Percentiles rank a stretch among this genome's conserved stretches.
phyloP scores from a whole-genome alignment of 92 coral and sea anemone species.

The Heteractis magnifica region DNA sequence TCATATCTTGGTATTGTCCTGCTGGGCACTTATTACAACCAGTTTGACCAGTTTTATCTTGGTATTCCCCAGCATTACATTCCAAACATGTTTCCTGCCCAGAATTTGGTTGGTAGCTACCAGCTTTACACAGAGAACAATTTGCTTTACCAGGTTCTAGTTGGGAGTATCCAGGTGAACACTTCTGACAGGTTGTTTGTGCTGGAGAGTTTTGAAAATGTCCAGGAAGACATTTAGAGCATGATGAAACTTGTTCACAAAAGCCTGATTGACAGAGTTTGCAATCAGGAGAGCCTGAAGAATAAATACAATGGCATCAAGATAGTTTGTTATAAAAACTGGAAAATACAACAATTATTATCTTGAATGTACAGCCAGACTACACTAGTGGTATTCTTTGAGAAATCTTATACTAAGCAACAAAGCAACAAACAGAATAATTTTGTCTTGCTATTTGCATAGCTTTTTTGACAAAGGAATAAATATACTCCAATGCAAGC shows the following conservation, averaged over 20 bases:
- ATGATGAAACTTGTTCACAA: slow-evolving; percentile 43
- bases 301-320: neutral
- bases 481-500: too few relatives aligned
- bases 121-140: slow-evolving; percentile 62
- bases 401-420: too few relatives aligned
- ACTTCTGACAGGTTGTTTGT: slow-evolving; percentile 29
- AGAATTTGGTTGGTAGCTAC: slow-evolving; percentile 38
- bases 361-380: too few relatives aligned
- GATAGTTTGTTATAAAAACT: neutral
- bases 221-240: slow-evolving; percentile 61
- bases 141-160: slow-evolving; percentile 32
- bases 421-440: too few relatives aligned
- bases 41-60: slow-evolving; percentile 45
- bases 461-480: too few relatives aligned
- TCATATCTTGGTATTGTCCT: slow-evolving; percentile 36
- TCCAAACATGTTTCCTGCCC: slow-evolving; percentile 32
- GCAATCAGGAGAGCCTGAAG: slow-evolving; percentile 63
- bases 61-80: slow-evolving; percentile 58
- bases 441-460: too few relatives aligned
- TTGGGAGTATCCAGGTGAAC: slow-evolving; percentile 44
- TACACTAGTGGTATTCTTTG: too few relatives aligned
- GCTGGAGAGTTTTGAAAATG: slow-evolving; percentile 37
- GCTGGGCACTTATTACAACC: slow-evolving; percentile 45
- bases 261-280: slow-evolving; percentile 60
- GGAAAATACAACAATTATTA: neutral